These are phyloP conservation scores for Halichoerus grypus DNA, from an alignment of 2,113 vertebrate species.

Conservation along the genomic window DNA sequence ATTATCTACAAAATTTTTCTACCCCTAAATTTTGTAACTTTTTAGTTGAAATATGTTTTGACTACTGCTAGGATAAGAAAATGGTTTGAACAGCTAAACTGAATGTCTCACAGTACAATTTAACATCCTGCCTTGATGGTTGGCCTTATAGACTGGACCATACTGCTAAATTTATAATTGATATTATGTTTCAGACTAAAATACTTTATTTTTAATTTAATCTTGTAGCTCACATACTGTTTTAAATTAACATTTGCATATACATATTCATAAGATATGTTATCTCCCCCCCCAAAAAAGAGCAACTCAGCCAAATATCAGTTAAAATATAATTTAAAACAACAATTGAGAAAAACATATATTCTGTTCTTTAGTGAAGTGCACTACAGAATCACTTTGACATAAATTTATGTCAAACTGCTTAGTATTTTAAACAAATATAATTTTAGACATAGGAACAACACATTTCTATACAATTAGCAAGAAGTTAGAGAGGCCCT, in stretches of 20 bases:
- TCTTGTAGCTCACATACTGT: not conserved
- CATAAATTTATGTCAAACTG: not conserved
- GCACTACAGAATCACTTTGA: not conserved
- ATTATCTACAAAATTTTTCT: not conserved
- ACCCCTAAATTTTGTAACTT: not conserved
- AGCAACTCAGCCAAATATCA: not conserved
- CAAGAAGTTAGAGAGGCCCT: not conserved
- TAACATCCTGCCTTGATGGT: not conserved
- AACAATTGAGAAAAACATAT: not conserved
- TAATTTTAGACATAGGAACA: slow-evolving; percentile 3
- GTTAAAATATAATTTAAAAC: slow-evolving; percentile 53
- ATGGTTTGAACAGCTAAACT: not conserved
- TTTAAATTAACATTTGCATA: slow-evolving; percentile 66
- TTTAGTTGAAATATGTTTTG: not conserved
- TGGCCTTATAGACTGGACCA: not conserved
- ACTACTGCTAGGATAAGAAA: not conserved
- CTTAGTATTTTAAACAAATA: not conserved
- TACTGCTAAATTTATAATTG: slow-evolving; percentile 3
- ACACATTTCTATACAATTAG: not conserved
- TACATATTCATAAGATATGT: slow-evolving; percentile 53
- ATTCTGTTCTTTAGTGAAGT: slow-evolving; percentile 30
- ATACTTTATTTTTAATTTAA: slow-evolving; percentile 15
- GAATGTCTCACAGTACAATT: not conserved
- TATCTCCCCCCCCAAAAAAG: not conserved
- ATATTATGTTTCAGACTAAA: slow-evolving; percentile 1